A percentile compares a stretch with the other conserved stretches of the same genome.
phyloP scores from a whole-genome alignment of 2,113 vertebrate species.

The Nesoenas mayeri region DNA sequence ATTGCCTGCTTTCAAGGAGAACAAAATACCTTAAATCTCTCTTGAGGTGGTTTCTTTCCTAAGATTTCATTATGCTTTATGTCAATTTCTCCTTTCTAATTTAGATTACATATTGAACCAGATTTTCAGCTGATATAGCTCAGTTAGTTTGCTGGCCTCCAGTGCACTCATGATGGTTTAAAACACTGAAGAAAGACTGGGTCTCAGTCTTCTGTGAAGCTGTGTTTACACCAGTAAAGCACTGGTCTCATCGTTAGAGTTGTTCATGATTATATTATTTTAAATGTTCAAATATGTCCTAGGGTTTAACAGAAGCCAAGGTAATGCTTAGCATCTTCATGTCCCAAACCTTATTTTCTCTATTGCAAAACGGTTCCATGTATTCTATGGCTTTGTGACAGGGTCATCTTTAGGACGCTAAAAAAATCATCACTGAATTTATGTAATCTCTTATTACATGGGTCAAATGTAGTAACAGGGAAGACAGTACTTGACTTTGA shows the following conservation, averaged over 20 bases:
- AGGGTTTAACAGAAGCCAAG: background rate
- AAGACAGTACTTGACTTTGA: background rate
- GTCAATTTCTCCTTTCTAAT: background rate
- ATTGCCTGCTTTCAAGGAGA: background rate
- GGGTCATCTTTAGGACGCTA: background rate
- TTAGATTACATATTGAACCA: rapidly evolving
- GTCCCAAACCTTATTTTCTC: background rate
- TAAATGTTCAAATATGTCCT: background rate
- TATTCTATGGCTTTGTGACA: background rate
- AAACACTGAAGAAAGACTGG: background rate
- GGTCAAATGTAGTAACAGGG: background rate
- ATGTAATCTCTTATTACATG: background rate
- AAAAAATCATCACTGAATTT: background rate
- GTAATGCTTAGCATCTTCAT: background rate
- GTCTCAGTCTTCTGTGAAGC: background rate
- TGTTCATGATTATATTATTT: background rate
- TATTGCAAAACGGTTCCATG: rapidly evolving
- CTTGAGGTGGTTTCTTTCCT: background rate
- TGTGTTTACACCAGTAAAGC: background rate
- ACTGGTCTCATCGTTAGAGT: background rate
- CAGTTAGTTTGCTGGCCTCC: background rate
- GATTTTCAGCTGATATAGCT: background rate
- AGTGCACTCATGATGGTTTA: background rate
- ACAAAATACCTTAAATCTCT: background rate
- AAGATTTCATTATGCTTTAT: background rate